Conservation (phyloP, 2,797 vertebrate species). For the Squalus acanthias region DNA sequence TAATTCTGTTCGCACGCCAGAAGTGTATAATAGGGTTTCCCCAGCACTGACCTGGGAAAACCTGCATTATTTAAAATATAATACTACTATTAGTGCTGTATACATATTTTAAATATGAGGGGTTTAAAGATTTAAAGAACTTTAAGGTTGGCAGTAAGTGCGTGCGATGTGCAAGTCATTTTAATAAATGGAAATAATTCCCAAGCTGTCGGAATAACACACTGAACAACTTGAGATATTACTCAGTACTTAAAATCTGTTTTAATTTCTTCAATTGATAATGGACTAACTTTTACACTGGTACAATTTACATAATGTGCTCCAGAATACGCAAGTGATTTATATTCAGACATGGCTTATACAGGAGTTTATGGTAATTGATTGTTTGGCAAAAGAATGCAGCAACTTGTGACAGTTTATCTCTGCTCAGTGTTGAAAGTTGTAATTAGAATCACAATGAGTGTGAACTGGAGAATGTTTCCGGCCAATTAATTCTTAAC, state of each 20-base stretch:
- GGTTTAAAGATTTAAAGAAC: neutral
- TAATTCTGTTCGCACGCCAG: too few relatives aligned
- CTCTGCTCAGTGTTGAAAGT: neutral
- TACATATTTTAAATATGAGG: neutral
- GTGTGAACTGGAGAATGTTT: neutral
- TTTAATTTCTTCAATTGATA: neutral
- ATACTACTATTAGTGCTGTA: neutral
- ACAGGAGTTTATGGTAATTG: neutral
- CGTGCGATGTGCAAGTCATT: neutral
- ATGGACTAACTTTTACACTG: neutral
- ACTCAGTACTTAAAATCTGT: neutral
- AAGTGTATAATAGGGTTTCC: too few relatives aligned
- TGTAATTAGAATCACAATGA: neutral
- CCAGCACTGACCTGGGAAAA: neutral
- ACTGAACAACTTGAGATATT: neutral
- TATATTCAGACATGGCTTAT: neutral
- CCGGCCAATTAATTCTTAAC: neutral
- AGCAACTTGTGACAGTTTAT: neutral
- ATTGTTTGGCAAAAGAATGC: neutral
- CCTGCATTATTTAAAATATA: neutral
- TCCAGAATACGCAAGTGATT: neutral
- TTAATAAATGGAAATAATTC: neutral
- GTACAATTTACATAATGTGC: neutral
- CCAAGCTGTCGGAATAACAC: neutral
- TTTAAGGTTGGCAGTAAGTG: neutral